phyloP scores from a whole-genome alignment of 2,113 vertebrate species.

The Axis porcinus region DNA sequence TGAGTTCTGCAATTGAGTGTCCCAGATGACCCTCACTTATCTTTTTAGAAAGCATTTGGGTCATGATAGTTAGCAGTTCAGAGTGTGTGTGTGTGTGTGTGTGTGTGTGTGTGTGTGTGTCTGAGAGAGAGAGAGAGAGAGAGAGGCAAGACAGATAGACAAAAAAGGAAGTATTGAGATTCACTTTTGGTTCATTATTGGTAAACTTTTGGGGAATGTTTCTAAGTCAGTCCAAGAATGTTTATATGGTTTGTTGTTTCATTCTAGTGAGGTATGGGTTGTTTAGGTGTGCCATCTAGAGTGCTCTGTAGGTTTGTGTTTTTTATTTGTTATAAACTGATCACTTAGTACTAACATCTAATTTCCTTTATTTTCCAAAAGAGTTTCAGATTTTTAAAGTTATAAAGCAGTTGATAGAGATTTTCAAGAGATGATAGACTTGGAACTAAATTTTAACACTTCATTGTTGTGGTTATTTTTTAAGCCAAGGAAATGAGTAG shows the following conservation, averaged over 20 bases:
- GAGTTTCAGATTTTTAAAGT: neutral
- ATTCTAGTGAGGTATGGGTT: neutral
- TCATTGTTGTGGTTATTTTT: neutral
- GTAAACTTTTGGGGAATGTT: neutral
- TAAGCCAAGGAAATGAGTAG: neutral
- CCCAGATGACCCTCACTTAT: neutral
- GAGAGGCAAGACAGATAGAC: neutral
- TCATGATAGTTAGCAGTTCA: neutral
- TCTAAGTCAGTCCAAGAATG: neutral
- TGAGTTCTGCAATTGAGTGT: neutral
- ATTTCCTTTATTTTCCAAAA: conserved; percentile 8
- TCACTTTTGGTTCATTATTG: neutral
- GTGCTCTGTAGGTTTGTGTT: neutral
- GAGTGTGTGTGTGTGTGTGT: neutral
- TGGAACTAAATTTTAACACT: neutral
- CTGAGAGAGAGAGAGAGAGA: no score
- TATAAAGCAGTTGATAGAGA: neutral
- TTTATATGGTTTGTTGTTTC: neutral
- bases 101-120: neutral
- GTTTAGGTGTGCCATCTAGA: neutral
- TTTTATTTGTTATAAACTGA: neutral
- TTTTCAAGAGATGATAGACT: conserved; percentile 15
- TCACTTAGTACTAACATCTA: neutral
- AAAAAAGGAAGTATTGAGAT: neutral
- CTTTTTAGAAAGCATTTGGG: neutral